A percentile compares a stretch with the other conserved stretches of the same genome.
phyloP scores from a whole-genome alignment of 2,888 invertebrate species.

The Chydorus sphaericus region DNA sequence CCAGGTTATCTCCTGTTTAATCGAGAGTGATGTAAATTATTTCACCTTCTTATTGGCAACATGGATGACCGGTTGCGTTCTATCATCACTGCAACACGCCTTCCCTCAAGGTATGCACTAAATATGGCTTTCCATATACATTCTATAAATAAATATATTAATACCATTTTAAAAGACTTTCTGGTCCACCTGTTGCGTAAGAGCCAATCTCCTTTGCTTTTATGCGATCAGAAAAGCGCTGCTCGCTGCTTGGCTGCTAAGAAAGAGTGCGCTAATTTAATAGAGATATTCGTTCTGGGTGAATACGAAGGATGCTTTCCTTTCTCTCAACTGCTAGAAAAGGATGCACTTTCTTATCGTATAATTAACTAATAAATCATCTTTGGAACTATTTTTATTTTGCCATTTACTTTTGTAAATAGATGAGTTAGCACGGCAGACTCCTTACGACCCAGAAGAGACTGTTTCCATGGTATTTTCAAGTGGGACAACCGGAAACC shows the following conservation, averaged over 20 bases:
- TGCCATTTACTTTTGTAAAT: background rate
- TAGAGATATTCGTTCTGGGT: background rate
- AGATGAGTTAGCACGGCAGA: background rate
- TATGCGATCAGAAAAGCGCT: background rate
- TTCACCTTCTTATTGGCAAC: background rate
- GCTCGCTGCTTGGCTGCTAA: background rate
- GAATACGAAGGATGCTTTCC: background rate
- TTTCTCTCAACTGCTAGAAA: background rate
- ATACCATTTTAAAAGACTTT: background rate
- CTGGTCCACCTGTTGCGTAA: background rate
- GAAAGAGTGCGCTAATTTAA: background rate
- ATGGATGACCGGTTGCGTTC: background rate
- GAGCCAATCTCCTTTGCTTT: background rate
- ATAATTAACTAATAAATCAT: too few species aligned
- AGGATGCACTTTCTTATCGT: background rate
- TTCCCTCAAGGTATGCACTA: background rate
- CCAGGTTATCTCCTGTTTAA: background rate
- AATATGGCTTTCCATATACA: background rate
- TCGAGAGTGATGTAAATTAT: background rate
- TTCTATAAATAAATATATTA: background rate
- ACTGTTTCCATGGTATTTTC: background rate
- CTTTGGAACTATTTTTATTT: background rate
- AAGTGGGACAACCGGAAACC: background rate
- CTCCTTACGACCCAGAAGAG: background rate
- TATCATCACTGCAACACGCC: background rate